A percentile compares a stretch with the other conserved stretches of the same genome.
Evolutionary conservation across 2,797 vertebrate genomes (phyloP).

Genomic region (Buphagus erythrorhynchus): DNA sequence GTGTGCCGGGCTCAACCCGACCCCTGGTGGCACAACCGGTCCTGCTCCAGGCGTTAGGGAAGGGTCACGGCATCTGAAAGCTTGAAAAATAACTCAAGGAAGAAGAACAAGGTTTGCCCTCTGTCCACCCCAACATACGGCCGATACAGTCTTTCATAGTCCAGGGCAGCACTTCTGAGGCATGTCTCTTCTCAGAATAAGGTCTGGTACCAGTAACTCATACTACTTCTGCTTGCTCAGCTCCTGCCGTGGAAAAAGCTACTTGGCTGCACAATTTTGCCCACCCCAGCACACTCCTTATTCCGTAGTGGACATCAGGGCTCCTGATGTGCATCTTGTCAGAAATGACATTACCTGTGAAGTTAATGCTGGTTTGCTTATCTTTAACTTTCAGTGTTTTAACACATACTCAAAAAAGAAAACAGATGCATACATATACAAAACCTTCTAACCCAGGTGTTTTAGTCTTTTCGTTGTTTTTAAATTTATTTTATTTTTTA

Average conservation of each 20-base stretch:
- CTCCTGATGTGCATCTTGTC: neutral
- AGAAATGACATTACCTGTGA: neutral
- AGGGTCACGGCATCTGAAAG: rapidly evolving
- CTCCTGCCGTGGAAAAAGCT: neutral
- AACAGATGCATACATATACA: neutral
- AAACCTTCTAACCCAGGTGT: neutral
- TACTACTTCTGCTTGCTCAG: neutral
- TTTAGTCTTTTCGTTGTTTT: neutral
- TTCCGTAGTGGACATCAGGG: neutral
- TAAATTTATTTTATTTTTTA: neutral
- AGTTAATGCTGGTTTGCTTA: neutral
- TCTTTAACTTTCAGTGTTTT: neutral
- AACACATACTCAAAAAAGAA: neutral
- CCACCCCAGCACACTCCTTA: neutral
- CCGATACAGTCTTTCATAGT: neutral
- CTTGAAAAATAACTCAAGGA: neutral
- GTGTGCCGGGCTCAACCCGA: neutral
- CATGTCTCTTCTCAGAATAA: neutral
- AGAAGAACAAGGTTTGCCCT: neutral
- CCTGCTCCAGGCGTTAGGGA: rapidly evolving
- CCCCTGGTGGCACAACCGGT: too few relatives aligned
- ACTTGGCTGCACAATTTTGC: neutral
- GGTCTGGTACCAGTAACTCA: neutral
- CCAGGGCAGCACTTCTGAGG: neutral
- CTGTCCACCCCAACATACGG: rapidly evolving